Conservation (phyloP, 2,797 vertebrate genomes). For the Peromyscus nudipes region DNA sequence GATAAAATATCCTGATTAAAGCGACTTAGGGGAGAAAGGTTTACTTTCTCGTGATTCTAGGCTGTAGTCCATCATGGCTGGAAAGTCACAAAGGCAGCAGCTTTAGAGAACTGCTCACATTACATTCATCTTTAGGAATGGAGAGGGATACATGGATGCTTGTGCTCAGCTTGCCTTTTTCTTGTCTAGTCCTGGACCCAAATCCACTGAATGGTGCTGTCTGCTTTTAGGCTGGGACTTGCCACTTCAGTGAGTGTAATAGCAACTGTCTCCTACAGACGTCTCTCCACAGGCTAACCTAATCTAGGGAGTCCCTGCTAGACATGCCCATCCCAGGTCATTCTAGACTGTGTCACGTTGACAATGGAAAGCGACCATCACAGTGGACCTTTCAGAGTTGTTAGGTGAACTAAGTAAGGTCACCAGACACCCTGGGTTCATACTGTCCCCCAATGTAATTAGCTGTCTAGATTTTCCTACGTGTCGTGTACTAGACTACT, state of each 20-base stretch:
- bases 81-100: neutral
- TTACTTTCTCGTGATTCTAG: neutral
- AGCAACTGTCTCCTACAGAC: neutral
- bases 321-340: neutral
- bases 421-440: neutral
- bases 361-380: neutral
- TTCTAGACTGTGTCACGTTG: neutral
- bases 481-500: neutral
- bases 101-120: neutral
- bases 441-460: neutral
- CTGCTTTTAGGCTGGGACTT: neutral
- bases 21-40: neutral
- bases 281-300: neutral
- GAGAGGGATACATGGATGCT: neutral
- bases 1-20: neutral
- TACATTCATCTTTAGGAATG: neutral
- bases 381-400: neutral
- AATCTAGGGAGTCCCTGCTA: neutral
- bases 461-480: constrained; percentile 4
- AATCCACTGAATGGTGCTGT: neutral
- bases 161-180: neutral
- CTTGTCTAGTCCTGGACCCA: neutral
- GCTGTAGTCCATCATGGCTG: neutral
- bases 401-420: neutral
- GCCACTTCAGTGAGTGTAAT: neutral